These are phyloP conservation scores for Papilio protenor DNA, from an alignment of 2,888 invertebrate genomes.

Conservation along the genomic window DNA sequence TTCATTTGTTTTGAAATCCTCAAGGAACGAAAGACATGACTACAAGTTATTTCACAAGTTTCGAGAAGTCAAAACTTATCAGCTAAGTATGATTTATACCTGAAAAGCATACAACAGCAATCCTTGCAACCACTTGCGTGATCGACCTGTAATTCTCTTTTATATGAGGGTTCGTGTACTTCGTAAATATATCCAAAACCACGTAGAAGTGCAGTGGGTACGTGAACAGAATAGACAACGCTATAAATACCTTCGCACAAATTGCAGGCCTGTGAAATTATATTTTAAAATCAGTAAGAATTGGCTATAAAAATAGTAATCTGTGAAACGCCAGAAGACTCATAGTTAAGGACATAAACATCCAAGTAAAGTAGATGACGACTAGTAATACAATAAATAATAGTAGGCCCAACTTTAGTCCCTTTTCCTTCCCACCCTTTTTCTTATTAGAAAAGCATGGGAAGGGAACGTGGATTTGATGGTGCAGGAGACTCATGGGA, in stretches of 20 bases:
- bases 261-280: slow-evolving; percentile 87
- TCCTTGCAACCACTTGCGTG: slow-evolving; percentile 63
- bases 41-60: not conserved
- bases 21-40: not conserved
- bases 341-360: too few relatives aligned
- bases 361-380: too few relatives aligned
- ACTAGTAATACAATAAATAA: too few relatives aligned
- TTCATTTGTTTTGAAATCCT: not conserved
- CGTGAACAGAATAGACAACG: slow-evolving; percentile 94
- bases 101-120: slow-evolving; percentile 69
- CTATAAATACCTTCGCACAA: slow-evolving; percentile 92
- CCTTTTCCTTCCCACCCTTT: too few relatives aligned
- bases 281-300: not conserved
- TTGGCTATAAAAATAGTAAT: not conserved
- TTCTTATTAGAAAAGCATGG: too few relatives aligned
- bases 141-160: slow-evolving; percentile 60
- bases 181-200: slow-evolving; percentile 94
- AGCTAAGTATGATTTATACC: slow-evolving; percentile 59
- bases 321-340: not conserved
- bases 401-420: too few relatives aligned
- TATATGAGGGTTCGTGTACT: slow-evolving; percentile 88
- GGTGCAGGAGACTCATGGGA: too few relatives aligned
- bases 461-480: too few relatives aligned
- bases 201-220: slow-evolving; percentile 98
- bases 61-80: too few relatives aligned